Evolutionary conservation across 1,140 invertebrate species (phyloP).

Genomic region (Drosophila trapezifrons): DNA sequence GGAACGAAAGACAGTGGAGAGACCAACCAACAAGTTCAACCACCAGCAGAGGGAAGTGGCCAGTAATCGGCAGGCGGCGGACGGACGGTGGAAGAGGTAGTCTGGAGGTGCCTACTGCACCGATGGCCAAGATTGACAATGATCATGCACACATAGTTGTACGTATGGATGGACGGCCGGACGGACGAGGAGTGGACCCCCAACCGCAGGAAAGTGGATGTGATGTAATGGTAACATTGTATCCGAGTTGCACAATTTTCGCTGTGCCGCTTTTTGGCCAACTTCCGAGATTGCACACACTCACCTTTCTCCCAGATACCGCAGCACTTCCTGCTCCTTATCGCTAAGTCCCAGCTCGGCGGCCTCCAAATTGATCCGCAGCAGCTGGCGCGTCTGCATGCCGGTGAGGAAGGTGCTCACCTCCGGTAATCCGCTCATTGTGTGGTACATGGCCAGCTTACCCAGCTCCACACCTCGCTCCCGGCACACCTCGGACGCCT

Average conservation of each 20-base stretch:
- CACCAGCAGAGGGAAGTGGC: slow-evolving; percentile 20
- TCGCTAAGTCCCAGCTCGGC: slow-evolving; percentile 86
- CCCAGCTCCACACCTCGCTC: slow-evolving; percentile 89
- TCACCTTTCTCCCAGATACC: slow-evolving; percentile 88
- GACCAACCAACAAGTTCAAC: slow-evolving; percentile 66
- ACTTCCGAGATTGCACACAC: slow-evolving; percentile 78
- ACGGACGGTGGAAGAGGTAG: slow-evolving; percentile 15
- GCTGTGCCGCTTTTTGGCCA: slow-evolving; percentile 50
- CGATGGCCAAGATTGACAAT: slow-evolving; percentile 81
- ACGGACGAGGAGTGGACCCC: slow-evolving; percentile 22
- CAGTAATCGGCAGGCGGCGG: slow-evolving; percentile 6
- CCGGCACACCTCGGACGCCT: slow-evolving; percentile 88
- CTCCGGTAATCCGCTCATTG: slow-evolving; percentile 85
- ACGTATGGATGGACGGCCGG: slow-evolving; percentile 26
- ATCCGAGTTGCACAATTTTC: slow-evolving; percentile 83
- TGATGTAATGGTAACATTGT: slow-evolving; percentile 78
- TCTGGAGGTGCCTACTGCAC: slow-evolving; percentile 70
- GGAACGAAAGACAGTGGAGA: slow-evolving; percentile 22
- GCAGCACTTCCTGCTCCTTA: slow-evolving; percentile 86
- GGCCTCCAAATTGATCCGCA: slow-evolving; percentile 87
- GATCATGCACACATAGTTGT: slow-evolving; percentile 56
- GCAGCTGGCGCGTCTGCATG: slow-evolving; percentile 87
- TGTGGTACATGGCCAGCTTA: slow-evolving; percentile 89
- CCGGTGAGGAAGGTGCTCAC: slow-evolving; percentile 88
- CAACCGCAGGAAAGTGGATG: slow-evolving; percentile 47